Percentiles rank a stretch among this genome's conserved stretches.
phyloP scores from a whole-genome alignment of 2,888 invertebrate genomes.

The Tenthredo scrophulariae region DNA sequence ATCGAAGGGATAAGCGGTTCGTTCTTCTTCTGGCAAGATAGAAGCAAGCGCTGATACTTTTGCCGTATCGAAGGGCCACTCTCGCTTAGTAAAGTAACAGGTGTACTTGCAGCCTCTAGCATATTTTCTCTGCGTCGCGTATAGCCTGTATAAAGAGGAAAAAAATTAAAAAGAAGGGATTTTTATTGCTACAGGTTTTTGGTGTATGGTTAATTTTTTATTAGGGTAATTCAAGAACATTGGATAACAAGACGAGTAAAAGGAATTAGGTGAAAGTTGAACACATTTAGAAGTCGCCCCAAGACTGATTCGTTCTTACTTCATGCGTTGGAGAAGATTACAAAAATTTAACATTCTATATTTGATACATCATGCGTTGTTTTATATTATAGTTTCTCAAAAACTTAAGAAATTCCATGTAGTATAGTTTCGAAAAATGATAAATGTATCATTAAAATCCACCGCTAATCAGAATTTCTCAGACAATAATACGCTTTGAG shows the following conservation, averaged over 20 bases:
- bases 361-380: neutral
- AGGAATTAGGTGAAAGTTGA: neutral
- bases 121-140: constrained; percentile 79
- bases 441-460: neutral
- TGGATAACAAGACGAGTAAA: neutral
- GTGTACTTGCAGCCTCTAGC: constrained; percentile 78
- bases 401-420: neutral
- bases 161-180: constrained; percentile 32
- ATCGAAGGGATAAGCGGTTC: constrained; percentile 78
- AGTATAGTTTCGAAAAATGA: neutral
- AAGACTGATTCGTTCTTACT: neutral
- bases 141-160: constrained; percentile 74
- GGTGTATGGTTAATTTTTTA: neutral
- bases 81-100: constrained; percentile 79
- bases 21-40: constrained; percentile 69
- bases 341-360: neutral
- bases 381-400: neutral
- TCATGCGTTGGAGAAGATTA: neutral
- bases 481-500: neutral
- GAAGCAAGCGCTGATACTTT: constrained; percentile 72
- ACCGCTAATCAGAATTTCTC: neutral
- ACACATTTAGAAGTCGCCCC: neutral
- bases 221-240: neutral
- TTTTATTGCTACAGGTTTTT: neutral
- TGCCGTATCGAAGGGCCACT: constrained; percentile 78